phyloP scores from a whole-genome alignment of 2,888 invertebrate genomes.

The Osedax frankpressi region DNA sequence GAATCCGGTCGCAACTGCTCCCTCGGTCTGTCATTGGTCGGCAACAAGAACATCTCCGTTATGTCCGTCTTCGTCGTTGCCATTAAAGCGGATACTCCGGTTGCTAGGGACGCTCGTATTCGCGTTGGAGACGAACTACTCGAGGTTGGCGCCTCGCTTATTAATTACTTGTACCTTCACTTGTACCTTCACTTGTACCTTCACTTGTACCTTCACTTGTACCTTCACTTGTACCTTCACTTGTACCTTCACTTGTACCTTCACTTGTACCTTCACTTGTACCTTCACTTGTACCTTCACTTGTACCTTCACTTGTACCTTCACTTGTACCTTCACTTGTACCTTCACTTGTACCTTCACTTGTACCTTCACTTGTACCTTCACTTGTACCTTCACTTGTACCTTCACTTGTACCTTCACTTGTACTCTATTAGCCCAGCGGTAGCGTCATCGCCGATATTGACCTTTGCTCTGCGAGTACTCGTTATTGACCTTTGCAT shows the following conservation, averaged over 20 bases:
- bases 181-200: background rate
- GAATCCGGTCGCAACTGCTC: constrained; percentile 35
- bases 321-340: no score
- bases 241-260: background rate
- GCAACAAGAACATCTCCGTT: constrained; percentile 78
- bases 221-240: background rate
- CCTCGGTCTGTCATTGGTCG: constrained; percentile 82
- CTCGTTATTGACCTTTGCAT: no score
- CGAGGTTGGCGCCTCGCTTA: constrained; percentile 61
- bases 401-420: no score
- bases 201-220: background rate
- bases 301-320: no score
- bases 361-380: no score
- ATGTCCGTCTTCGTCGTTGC: constrained; percentile 95
- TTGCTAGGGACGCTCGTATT: constrained; percentile 58
- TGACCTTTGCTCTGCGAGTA: no score
- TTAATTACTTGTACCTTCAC: background rate
- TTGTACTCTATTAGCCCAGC: no score
- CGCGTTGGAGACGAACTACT: constrained; percentile 85
- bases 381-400: no score
- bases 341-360: no score
- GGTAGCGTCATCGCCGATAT: no score
- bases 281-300: no score
- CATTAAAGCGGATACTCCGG: constrained; percentile 74
- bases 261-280: no score